phyloP scores from a whole-genome alignment of 2,888 invertebrate genomes.

The Phasia obesa region DNA sequence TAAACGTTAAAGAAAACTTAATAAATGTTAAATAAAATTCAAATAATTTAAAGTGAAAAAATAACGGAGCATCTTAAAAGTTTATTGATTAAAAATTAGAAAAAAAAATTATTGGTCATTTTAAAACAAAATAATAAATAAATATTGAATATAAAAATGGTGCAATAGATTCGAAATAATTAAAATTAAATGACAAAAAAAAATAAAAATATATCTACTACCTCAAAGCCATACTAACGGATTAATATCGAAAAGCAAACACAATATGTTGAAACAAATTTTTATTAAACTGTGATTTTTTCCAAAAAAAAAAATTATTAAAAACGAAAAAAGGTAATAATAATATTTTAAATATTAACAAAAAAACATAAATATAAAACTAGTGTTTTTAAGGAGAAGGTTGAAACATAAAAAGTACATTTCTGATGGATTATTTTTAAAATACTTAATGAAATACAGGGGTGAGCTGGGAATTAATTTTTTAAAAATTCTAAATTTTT shows the following conservation, averaged over 20 bases:
- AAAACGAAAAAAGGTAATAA: constrained; percentile 57
- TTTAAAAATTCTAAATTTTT: neutral
- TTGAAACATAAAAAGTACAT: too few species aligned
- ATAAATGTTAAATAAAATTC: constrained; percentile 40
- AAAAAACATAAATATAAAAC: constrained; percentile 15
- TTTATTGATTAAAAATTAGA: constrained; percentile 13
- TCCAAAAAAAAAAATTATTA: constrained; percentile 33
- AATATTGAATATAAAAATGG: constrained; percentile 50
- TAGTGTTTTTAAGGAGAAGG: constrained; percentile 11
- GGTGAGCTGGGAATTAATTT: too few species aligned
- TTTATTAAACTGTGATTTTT: constrained; percentile 63
- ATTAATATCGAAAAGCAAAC: constrained; percentile 38
- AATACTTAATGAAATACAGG: neutral
- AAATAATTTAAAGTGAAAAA: constrained; percentile 55
- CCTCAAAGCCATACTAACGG: constrained; percentile 58
- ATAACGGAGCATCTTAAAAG: constrained; percentile 57
- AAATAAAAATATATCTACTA: constrained; percentile 37
- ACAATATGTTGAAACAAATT: constrained; percentile 55
- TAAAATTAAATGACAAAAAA: constrained; percentile 47
- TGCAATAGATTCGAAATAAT: constrained; percentile 72
- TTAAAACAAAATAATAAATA: constrained; percentile 1
- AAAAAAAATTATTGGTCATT: constrained; percentile 52
- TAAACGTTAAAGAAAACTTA: constrained; percentile 6
- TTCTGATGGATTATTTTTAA: constrained; percentile 36
- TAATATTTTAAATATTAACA: neutral